A percentile compares a stretch with the other conserved stretches of the same genome.
These are phyloP conservation scores for Ganaspis brasiliensis DNA, from an alignment of 2,888 invertebrate species.

Conservation along the genomic window DNA sequence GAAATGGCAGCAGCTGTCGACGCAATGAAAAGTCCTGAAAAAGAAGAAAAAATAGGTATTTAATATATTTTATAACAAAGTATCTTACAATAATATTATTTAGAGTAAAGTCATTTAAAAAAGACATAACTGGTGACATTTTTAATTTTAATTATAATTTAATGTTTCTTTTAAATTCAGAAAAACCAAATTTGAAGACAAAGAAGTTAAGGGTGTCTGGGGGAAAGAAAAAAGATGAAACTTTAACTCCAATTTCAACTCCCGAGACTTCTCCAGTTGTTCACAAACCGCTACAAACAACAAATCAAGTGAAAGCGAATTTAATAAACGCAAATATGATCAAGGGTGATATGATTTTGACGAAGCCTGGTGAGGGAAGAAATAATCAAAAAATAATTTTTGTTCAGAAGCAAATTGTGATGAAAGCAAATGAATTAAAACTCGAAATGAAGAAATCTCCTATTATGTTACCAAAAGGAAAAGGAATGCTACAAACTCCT, in stretches of 20 bases:
- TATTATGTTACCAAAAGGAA: conserved; percentile 68
- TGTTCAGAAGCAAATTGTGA: conserved; percentile 74
- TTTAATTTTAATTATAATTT: conserved; percentile 46
- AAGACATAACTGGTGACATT: too few species aligned
- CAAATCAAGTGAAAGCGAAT: conserved; percentile 81
- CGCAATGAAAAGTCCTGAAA: conserved; percentile 78
- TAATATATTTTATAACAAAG: too few species aligned
- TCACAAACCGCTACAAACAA: conserved; percentile 74
- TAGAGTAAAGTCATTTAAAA: too few species aligned
- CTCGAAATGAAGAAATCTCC: conserved; percentile 70
- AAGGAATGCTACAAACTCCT: conserved; percentile 62
- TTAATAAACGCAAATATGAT: conserved; percentile 81
- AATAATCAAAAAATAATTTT: conserved; percentile 74
- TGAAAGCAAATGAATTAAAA: conserved; percentile 73
- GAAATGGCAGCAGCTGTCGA: conserved; percentile 80
- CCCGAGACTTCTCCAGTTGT: conserved; percentile 55
- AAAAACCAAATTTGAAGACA: conserved; percentile 60
- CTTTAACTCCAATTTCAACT: conserved; percentile 41
- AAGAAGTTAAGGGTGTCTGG: conserved; percentile 69
- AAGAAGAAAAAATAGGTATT: conserved; percentile 72
- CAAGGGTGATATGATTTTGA: conserved; percentile 78
- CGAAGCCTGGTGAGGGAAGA: conserved; percentile 76
- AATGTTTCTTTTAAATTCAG: too few species aligned
- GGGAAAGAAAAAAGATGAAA: conserved; percentile 74
- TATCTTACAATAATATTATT: too few species aligned